These are phyloP conservation scores for Promerops cafer DNA, from an alignment of 2,113 vertebrate genomes.

Conservation along the genomic window DNA sequence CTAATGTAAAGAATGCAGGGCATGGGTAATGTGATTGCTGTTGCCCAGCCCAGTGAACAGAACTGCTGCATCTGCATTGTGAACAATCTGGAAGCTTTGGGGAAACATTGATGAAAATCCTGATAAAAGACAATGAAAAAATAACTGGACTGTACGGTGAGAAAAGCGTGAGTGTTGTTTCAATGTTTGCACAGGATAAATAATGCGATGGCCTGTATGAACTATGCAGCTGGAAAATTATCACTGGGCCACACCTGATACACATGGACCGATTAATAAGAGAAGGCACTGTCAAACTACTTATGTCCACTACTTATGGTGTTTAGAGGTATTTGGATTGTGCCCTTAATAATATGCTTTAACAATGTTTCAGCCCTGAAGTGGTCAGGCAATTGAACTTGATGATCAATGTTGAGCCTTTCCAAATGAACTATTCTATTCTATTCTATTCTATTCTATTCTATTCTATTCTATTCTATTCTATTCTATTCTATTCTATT, in stretches of 20 bases:
- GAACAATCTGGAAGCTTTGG: constrained; percentile 39
- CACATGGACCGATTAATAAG: background rate
- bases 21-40: background rate
- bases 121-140: constrained; percentile 52
- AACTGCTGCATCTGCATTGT: constrained; percentile 48
- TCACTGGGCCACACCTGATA: background rate
- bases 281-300: background rate
- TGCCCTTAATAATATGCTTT: background rate
- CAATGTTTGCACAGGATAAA: background rate
- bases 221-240: background rate
- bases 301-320: background rate
- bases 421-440: background rate
- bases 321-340: background rate
- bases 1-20: constrained; percentile 37
- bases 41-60: constrained; percentile 34
- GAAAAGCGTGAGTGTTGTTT: constrained; percentile 9
- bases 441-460: background rate
- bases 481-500: background rate
- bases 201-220: background rate
- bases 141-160: constrained; percentile 5
- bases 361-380: background rate
- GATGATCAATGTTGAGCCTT: background rate
- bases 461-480: background rate
- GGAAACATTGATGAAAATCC: constrained; percentile 55
- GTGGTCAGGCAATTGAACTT: background rate